phyloP scores from a whole-genome alignment of 2,888 invertebrate species.

The Drosophila helvetica region DNA sequence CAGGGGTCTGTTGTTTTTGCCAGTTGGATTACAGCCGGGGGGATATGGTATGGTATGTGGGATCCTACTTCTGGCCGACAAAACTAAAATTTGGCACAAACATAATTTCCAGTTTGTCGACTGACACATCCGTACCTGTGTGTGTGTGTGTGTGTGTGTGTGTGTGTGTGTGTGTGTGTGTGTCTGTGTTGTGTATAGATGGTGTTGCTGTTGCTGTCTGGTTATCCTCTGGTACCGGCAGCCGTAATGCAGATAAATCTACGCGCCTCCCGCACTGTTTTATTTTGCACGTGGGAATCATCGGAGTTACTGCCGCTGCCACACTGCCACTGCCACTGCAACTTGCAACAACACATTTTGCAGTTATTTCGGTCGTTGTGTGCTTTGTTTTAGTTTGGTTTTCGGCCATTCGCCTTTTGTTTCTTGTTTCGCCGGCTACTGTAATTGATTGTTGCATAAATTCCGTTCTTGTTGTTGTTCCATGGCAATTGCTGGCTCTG shows the following conservation, averaged over 20 bases:
- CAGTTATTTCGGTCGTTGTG: slow-evolving; percentile 44
- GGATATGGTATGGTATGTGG: neutral
- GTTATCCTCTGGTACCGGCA: slow-evolving; percentile 31
- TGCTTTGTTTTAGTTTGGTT: slow-evolving; percentile 36
- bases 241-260: slow-evolving; percentile 72
- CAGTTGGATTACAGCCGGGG: slow-evolving; percentile 53
- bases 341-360: slow-evolving; percentile 59
- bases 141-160: slow-evolving; percentile 25
- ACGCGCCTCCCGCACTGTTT: slow-evolving; percentile 67
- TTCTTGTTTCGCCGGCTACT: slow-evolving; percentile 40
- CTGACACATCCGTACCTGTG: slow-evolving; percentile 71
- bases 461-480: slow-evolving; percentile 29
- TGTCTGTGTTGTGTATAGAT: slow-evolving; percentile 38
- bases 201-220: slow-evolving; percentile 29
- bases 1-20: slow-evolving; percentile 22
- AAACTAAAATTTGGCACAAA: slow-evolving; percentile 76
- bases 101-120: slow-evolving; percentile 78
- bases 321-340: slow-evolving; percentile 23
- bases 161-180: slow-evolving; percentile 39
- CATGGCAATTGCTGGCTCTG: slow-evolving; percentile 60
- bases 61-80: slow-evolving; percentile 24
- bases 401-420: slow-evolving; percentile 38
- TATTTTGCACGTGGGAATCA: slow-evolving; percentile 77
- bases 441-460: slow-evolving; percentile 53
- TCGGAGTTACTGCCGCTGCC: slow-evolving; percentile 1